These are phyloP conservation scores for Cassiopea andromeda DNA, from an alignment of 30 jellyfish, hydroid and myxozoan genomes.

Conservation along the genomic window DNA sequence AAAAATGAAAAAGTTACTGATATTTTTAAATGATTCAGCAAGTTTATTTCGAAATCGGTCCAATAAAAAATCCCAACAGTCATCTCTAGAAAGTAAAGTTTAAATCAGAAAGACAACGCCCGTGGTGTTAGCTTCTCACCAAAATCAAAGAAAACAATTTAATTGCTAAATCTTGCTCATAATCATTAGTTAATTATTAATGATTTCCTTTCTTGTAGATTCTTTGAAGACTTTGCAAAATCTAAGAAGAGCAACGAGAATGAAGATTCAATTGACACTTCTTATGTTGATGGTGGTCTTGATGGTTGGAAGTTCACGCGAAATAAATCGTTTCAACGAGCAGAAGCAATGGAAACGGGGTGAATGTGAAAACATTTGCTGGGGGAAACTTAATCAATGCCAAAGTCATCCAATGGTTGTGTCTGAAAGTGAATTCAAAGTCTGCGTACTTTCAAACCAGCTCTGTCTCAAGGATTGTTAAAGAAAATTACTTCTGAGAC, in stretches of 20 bases:
- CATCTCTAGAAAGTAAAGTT: no score
- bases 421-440: conserved; percentile 2
- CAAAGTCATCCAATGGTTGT: not conserved
- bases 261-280: not conserved
- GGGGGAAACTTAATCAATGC: not conserved
- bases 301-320: not conserved
- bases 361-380: not conserved
- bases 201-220: no score
- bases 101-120: no score
- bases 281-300: not conserved
- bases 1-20: no score
- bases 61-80: no score
- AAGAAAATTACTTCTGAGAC: not conserved
- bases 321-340: not conserved
- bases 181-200: no score
- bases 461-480: not conserved
- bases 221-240: no score
- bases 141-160: no score
- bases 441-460: not conserved
- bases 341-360: not conserved
- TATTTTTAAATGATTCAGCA: no score
- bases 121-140: no score
- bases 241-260: not conserved
- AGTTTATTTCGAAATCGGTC: no score
- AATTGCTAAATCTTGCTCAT: no score